Conservation (phyloP, 53 echinoderm and acorn worm genomes). For the Paelopatides confundens region DNA sequence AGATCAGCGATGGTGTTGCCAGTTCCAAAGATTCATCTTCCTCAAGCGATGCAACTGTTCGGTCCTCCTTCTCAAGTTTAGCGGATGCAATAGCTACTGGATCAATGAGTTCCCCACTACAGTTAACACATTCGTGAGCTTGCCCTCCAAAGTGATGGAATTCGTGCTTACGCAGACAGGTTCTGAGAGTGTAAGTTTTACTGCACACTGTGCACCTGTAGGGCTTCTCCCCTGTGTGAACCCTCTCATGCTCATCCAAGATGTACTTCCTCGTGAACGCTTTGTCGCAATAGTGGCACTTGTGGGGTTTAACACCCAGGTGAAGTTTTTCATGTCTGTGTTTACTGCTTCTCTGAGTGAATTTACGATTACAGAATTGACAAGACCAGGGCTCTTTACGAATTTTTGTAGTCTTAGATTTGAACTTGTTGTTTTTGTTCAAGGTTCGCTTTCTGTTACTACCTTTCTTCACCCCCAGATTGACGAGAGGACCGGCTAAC, state of each 20-base stretch:
- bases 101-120: conserved; percentile 26
- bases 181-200: conserved; percentile 14
- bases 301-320: conserved; percentile 46
- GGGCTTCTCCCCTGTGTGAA: conserved; percentile 50
- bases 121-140: conserved; percentile 18
- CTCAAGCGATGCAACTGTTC: background rate
- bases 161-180: conserved; percentile 38
- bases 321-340: conserved; percentile 46
- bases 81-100: background rate
- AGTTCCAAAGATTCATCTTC: background rate
- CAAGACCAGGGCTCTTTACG: conserved; percentile 44
- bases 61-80: background rate
- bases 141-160: conserved; percentile 12
- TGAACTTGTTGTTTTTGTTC: background rate
- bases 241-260: conserved; percentile 45
- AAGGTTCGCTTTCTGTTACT: background rate
- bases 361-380: conserved; percentile 35
- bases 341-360: conserved; percentile 45
- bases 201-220: conserved; percentile 26
- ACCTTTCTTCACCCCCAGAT: background rate
- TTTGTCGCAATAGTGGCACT: conserved; percentile 36
- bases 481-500: background rate
- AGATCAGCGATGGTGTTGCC: background rate
- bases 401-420: conserved; percentile 16
- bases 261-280: conserved; percentile 54